These are phyloP conservation scores for Argopecten irradians DNA, from an alignment of 1,140 invertebrate species.

Conservation along the genomic window DNA sequence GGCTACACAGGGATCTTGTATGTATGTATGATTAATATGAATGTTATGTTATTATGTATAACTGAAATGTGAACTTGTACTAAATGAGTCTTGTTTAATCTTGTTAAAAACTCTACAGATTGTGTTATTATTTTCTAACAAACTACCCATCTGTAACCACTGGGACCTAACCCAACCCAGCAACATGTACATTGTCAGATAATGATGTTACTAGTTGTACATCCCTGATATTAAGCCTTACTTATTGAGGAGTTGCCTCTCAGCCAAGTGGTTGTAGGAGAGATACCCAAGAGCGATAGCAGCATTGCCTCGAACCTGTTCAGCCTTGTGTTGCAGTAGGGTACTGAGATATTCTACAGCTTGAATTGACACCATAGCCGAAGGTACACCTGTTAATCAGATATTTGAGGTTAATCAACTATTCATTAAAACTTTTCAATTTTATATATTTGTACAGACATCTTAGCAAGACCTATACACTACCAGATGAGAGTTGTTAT, in stretches of 20 bases:
- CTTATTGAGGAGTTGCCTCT: slow-evolving; percentile 75
- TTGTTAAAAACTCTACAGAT: too few species aligned
- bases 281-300: slow-evolving; percentile 76
- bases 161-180: not conserved
- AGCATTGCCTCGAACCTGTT: slow-evolving; percentile 72
- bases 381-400: slow-evolving; percentile 74
- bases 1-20: too few species aligned
- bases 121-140: not conserved
- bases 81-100: too few species aligned
- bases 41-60: too few species aligned
- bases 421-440: too few species aligned
- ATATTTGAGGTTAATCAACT: too few species aligned
- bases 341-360: slow-evolving; percentile 69
- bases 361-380: slow-evolving; percentile 73
- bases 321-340: slow-evolving; percentile 60
- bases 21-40: too few species aligned
- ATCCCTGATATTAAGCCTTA: slow-evolving; percentile 41
- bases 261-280: slow-evolving; percentile 72
- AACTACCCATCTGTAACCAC: not conserved
- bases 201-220: not conserved
- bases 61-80: too few species aligned
- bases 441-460: too few species aligned
- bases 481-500: too few species aligned
- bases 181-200: not conserved
- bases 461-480: too few species aligned